These are phyloP conservation scores for Acanthosepion esculentum DNA, from an alignment of 2,888 invertebrate species.

Conservation along the genomic window DNA sequence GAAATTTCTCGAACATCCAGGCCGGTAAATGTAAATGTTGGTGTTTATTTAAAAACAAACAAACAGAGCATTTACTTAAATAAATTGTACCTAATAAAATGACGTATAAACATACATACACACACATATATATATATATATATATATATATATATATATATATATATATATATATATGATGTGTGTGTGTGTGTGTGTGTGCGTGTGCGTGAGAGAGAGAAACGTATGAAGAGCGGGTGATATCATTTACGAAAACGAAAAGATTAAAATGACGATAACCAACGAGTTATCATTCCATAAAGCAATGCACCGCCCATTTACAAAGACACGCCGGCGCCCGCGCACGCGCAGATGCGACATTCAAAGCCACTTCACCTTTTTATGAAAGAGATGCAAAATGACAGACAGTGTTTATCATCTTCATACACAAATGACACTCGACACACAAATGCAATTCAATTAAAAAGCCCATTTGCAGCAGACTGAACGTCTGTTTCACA, in stretches of 20 bases:
- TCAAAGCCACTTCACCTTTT: neutral
- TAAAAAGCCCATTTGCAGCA: neutral
- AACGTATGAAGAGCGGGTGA: no score
- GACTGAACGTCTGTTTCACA: neutral
- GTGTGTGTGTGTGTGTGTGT: no score
- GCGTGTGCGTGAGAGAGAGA: neutral
- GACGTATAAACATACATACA: neutral
- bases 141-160: slow-evolving; percentile 43
- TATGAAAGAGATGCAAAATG: neutral
- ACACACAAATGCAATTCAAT: neutral
- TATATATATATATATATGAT: slow-evolving; percentile 35
- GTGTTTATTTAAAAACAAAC: no score
- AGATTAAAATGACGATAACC: no score
- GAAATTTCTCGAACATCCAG: no score
- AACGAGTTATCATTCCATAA: neutral
- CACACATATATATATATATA: slow-evolving; percentile 35
- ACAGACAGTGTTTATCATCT: neutral
- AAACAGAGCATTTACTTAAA: no score
- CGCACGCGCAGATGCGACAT: neutral
- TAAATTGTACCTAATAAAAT: no score
- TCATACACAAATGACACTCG: neutral
- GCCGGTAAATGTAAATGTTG: no score
- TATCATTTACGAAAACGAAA: no score
- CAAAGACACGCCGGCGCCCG: neutral
- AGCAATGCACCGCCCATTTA: neutral